These are phyloP conservation scores for Eretmocerus hayati DNA, from an alignment of 2,888 invertebrate species.

Conservation along the genomic window DNA sequence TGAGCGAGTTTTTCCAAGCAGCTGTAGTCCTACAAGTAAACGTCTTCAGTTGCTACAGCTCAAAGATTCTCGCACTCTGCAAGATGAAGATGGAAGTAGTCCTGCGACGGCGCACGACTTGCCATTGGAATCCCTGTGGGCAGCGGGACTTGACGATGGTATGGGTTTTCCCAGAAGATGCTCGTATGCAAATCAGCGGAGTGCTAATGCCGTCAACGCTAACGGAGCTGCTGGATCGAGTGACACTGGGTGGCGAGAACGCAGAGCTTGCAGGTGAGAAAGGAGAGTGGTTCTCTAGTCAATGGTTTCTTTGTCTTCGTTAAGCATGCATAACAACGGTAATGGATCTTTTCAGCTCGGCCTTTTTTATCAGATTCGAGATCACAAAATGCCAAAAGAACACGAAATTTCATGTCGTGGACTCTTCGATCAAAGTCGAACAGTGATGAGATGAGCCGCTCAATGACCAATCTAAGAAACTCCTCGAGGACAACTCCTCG, in stretches of 20 bases:
- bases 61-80: constrained; percentile 6
- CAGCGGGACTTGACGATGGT: constrained; percentile 43
- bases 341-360: too few species aligned
- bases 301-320: too few species aligned
- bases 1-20: constrained; percentile 40
- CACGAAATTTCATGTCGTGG: too few species aligned
- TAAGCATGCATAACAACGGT: too few species aligned
- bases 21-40: constrained; percentile 32
- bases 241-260: constrained; percentile 37
- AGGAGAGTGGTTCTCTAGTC: too few species aligned
- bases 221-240: constrained; percentile 25
- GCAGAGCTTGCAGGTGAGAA: too few species aligned
- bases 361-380: too few species aligned
- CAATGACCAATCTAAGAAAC: too few species aligned
- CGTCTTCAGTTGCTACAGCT: constrained; percentile 13
- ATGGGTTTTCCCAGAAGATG: constrained; percentile 43
- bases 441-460: too few species aligned
- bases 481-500: too few species aligned
- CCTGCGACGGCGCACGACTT: constrained; percentile 34
- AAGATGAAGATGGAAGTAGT: constrained; percentile 23
- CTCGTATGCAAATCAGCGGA: constrained; percentile 38
- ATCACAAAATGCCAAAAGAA: too few species aligned
- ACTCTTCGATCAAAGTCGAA: too few species aligned
- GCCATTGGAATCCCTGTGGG: constrained; percentile 44
- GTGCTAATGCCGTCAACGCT: constrained; percentile 23